Evolutionary conservation across 2,113 vertebrate species (phyloP), one percentile per base, ranked within the genome.

Genomic region (Phaethon lepturus): DNA sequence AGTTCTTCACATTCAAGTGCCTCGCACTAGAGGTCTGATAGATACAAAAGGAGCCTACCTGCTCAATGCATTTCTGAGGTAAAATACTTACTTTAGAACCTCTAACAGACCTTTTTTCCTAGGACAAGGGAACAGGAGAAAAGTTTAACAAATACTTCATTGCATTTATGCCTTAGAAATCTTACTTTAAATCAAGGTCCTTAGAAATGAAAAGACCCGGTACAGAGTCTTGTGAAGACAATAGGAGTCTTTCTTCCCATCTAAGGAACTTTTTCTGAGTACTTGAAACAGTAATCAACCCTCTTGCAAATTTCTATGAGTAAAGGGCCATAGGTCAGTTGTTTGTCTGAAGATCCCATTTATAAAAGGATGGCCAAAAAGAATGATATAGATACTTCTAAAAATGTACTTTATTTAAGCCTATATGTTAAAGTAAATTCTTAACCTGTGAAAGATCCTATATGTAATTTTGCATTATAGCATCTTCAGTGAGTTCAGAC

Each of bases 341-440:
- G 7, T 59, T 58, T 83, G 18, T 74, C 35, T 60, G 33, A 77
- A 87, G 22, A 89, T 10, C 8, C 2, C 13, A 35, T 23, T 75
- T 83, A 38, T 60, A 68, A 81, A 84, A 81, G 12, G 9, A 4
- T 28, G 8, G 4, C 4, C 42, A 15, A 52, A 91, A 66, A 44
- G 20, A 86, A 49, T 28, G 2, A 19, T 20, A 60, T 1, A 52
- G 12, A 38, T 52, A 29, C 35, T 84, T 96, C 86, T 78, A 88
- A 87, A 93, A 85, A 80, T 72, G 42, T 83, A 56, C 71, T 90
- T 97, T 55, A 63, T 67, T 93, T 75, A 95, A 97, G 63, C 40
- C 56, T 76, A 35, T 45, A 47, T 89, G 78, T 94, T 80, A 72
- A 92, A 97, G 42, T 88, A 19, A 90, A 78, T 89, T 96, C 88